Percentiles rank a stretch among this genome's conserved stretches.
Evolutionary conservation across 2,797 vertebrate genomes (phyloP).

Genomic region (Neosalanx taihuensis): DNA sequence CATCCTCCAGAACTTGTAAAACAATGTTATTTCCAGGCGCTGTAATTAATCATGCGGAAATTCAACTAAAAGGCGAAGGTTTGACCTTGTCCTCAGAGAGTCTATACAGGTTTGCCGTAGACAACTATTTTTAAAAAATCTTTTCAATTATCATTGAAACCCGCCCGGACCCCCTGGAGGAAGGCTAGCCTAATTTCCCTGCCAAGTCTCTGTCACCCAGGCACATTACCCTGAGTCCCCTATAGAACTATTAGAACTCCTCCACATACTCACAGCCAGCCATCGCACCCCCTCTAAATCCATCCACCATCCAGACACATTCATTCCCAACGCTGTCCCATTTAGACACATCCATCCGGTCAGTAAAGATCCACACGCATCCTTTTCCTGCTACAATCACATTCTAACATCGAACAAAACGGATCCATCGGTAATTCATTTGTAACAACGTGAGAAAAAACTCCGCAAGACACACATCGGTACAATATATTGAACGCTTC

Average conservation of each 20-base stretch:
- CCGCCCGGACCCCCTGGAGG: conserved; percentile 64
- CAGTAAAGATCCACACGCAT: no score
- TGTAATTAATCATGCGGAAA: conserved; percentile 76
- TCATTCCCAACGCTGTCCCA: no score
- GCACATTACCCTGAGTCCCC: conserved; percentile 58
- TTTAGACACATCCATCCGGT: no score
- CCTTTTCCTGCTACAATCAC: no score
- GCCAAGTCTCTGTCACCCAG: conserved; percentile 64
- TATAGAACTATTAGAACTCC: conserved; percentile 61
- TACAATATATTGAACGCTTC: no score
- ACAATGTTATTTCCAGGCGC: conserved; percentile 39
- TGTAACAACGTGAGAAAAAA: no score
- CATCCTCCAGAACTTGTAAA: conserved; percentile 52
- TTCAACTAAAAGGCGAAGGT: conserved; percentile 67
- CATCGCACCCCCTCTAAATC: conserved; percentile 7
- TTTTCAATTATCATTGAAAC: conserved; percentile 78
- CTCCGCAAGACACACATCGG: no score
- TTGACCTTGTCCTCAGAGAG: conserved; percentile 70
- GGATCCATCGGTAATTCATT: no score
- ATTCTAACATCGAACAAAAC: no score
- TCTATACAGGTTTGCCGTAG: conserved; percentile 59
- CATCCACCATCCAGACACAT: no score
- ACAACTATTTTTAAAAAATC: conserved; percentile 76
- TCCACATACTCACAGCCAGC: conserved; percentile 35
- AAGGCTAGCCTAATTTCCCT: conserved; percentile 66